Evolutionary conservation across 2,113 vertebrate species (phyloP).

Genomic region (Clarias magur): DNA sequence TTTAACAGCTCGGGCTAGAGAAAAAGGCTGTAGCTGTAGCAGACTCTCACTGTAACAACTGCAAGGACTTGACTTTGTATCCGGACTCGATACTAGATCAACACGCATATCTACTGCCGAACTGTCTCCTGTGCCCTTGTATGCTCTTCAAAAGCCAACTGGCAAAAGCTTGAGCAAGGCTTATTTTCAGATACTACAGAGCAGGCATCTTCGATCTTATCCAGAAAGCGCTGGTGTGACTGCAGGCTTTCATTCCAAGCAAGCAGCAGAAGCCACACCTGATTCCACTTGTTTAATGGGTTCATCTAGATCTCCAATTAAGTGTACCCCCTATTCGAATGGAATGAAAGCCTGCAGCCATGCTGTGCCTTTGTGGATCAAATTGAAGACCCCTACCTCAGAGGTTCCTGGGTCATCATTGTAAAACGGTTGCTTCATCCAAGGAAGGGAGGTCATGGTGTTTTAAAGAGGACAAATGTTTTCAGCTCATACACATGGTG

Average conservation of each 20-base stretch:
- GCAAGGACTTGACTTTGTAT: background rate
- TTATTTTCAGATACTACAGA: background rate
- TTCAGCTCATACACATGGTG: background rate
- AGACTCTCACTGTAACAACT: background rate
- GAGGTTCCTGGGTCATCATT: background rate
- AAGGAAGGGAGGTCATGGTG: background rate
- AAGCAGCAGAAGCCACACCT: background rate
- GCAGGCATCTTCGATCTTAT: background rate
- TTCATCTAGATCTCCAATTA: background rate
- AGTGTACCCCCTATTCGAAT: background rate
- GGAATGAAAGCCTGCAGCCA: constrained; percentile 4
- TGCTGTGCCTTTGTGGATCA: background rate
- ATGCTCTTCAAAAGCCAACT: background rate
- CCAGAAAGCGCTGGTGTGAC: background rate
- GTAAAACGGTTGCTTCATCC: background rate
- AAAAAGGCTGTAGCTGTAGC: background rate
- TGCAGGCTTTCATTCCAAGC: background rate
- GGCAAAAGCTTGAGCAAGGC: background rate
- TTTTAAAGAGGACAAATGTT: background rate
- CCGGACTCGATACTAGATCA: background rate
- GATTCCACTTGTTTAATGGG: background rate
- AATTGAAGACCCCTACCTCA: background rate
- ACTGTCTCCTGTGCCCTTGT: background rate
- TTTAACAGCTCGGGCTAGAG: background rate
- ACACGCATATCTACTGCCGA: background rate